These are phyloP conservation scores for Habropoda laboriosa DNA, from an alignment of 1,140 invertebrate genomes.

Conservation along the genomic window DNA sequence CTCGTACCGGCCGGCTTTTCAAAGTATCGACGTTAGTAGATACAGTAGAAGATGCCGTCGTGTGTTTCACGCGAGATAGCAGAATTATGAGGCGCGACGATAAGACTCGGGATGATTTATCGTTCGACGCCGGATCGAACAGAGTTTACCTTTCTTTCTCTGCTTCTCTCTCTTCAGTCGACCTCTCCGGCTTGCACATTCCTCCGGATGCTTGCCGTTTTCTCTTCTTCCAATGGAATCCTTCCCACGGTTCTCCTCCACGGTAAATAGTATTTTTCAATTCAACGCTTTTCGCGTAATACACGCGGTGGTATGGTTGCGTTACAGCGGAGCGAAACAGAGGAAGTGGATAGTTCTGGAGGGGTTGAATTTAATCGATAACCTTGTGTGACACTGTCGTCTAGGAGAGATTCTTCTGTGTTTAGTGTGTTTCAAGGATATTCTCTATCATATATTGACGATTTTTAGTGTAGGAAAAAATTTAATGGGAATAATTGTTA, in stretches of 20 bases:
- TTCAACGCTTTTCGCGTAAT: too few species aligned
- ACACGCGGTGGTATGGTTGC: background rate
- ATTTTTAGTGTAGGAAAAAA: too few species aligned
- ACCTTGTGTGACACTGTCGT: too few species aligned
- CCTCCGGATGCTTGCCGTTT: background rate
- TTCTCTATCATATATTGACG: too few species aligned
- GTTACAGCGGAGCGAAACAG: too few species aligned
- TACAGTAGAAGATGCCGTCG: background rate
- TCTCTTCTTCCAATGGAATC: background rate
- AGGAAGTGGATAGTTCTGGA: too few species aligned
- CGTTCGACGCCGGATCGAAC: background rate
- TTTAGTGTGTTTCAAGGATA: too few species aligned
- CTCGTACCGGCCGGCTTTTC: background rate
- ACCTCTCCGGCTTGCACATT: background rate
- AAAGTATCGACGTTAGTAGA: background rate
- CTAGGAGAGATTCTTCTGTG: too few species aligned
- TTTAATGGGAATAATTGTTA: too few species aligned
- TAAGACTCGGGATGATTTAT: constrained; percentile 2
- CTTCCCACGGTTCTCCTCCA: background rate
- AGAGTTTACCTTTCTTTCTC: background rate
- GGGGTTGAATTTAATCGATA: too few species aligned
- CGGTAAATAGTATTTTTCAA: background rate
- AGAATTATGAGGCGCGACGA: constrained; percentile 13
- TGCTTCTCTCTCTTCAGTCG: background rate
- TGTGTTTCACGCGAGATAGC: constrained; percentile 3